Evolutionary conservation across 2,113 vertebrate species (phyloP).

Genomic region (Tetrax tetrax): DNA sequence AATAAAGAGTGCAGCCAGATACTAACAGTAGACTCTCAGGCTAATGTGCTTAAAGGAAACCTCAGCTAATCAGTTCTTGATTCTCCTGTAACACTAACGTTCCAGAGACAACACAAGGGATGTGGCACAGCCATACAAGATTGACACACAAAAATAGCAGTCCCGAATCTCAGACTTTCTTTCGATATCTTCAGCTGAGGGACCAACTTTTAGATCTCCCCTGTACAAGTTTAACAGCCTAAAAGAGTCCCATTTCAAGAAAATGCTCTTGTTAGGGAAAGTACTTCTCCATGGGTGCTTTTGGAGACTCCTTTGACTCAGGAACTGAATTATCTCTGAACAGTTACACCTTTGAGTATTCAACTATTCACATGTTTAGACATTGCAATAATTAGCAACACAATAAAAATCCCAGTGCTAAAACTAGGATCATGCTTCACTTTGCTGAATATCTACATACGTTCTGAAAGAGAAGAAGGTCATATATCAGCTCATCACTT

Average conservation of each 20-base stretch:
- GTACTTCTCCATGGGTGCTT: not conserved
- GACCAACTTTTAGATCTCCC: not conserved
- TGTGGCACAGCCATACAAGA: not conserved
- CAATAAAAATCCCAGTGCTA: not conserved
- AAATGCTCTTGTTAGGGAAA: not conserved
- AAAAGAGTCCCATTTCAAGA: not conserved
- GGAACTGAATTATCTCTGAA: not conserved
- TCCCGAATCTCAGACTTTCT: not conserved
- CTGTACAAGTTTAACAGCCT: not conserved
- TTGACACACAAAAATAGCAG: not conserved
- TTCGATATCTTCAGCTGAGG: not conserved
- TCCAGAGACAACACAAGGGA: not conserved
- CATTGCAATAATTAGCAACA: not conserved
- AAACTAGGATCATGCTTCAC: not conserved
- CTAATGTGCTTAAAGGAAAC: not conserved
- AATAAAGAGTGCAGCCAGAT: not conserved
- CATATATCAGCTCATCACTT: slow-evolving; percentile 5
- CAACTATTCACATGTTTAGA: not conserved
- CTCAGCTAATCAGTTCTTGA: not conserved
- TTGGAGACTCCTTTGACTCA: not conserved
- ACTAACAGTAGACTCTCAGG: not conserved
- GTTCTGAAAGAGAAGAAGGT: slow-evolving; percentile 42
- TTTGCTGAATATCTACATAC: not conserved
- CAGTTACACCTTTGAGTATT: not conserved
- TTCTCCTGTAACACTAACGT: not conserved